Conservation (phyloP, 2,113 vertebrate genomes). For the Corvus hawaiiensis region DNA sequence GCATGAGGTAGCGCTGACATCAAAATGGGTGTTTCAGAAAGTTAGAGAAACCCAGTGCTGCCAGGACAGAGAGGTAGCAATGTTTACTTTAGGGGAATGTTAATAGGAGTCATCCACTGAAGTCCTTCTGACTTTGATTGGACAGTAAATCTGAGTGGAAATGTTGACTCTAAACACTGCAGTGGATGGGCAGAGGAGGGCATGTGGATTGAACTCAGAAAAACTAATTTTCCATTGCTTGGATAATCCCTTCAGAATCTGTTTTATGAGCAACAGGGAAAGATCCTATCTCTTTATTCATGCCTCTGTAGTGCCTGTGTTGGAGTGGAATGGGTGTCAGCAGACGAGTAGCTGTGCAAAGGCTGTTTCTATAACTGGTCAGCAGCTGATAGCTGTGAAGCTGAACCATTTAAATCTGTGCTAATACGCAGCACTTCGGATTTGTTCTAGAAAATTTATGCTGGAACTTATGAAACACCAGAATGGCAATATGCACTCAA, state of each 20-base stretch:
- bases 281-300: neutral
- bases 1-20: neutral
- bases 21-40: neutral
- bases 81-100: neutral
- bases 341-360: neutral
- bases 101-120: neutral
- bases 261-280: neutral
- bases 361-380: fast-evolving
- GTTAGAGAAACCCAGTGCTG: neutral
- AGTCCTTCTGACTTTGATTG: fast-evolving
- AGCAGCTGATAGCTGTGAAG: neutral
- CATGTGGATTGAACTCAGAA: neutral
- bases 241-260: conserved; percentile 22
- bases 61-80: neutral
- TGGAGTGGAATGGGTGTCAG: neutral
- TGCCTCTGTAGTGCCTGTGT: neutral
- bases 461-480: neutral
- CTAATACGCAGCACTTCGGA: neutral
- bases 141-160: neutral
- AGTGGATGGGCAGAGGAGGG: neutral
- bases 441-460: neutral
- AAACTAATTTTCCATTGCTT: neutral
- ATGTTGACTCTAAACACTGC: neutral
- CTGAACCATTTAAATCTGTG: neutral
- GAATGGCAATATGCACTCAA: neutral